phyloP scores from a whole-genome alignment of 2,797 vertebrate species.

The Sternotherus odoratus region DNA sequence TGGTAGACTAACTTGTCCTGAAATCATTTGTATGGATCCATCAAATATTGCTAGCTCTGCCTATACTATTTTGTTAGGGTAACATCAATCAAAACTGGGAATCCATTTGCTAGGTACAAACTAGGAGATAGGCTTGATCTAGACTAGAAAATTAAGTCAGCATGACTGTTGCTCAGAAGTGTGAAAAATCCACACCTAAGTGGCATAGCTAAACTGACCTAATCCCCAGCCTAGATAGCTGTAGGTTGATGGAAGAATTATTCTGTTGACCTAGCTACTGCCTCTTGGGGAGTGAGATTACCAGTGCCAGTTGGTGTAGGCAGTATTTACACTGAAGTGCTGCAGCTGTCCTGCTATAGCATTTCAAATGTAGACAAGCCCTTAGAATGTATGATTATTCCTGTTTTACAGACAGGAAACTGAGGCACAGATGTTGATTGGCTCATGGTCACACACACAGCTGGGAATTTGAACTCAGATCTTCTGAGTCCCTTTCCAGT shows the following conservation, averaged over 20 bases:
- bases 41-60: background rate
- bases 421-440: background rate
- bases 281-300: background rate
- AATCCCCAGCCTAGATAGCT: background rate
- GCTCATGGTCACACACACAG: background rate
- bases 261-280: background rate
- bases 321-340: background rate
- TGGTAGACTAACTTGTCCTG: background rate
- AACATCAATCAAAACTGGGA: background rate
- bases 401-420: background rate
- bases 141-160: background rate
- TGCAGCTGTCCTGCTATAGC: background rate
- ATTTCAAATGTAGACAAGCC: no score
- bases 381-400: background rate
- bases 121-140: background rate
- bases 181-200: background rate
- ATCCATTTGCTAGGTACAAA: background rate
- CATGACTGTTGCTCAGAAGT: background rate
- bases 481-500: background rate
- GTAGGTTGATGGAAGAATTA: background rate
- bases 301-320: rapidly evolving
- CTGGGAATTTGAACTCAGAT: background rate
- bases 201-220: background rate
- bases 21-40: background rate
- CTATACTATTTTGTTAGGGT: rapidly evolving